Base-by-base conservation (phyloP, 1,140 invertebrate genomes). In the Globodera rostochiensis region DNA sequence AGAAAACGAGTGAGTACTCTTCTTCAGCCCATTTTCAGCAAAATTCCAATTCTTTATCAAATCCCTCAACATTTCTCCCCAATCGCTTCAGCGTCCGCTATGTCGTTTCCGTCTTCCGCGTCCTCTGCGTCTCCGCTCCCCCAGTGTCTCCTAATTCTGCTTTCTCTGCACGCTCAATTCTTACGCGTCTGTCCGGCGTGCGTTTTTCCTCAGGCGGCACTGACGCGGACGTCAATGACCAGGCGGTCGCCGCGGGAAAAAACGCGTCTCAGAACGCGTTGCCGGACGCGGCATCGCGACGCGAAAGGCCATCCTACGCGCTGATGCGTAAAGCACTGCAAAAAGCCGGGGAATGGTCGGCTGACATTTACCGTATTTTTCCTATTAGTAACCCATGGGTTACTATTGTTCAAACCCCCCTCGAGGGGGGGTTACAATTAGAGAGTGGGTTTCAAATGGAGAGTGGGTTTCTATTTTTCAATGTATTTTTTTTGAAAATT, bases 1-100 rank as follows among this genome's bases (percentile, higher is more conserved):
- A 69, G 25, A 71, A 49, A 85, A 85, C 74, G 75, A 81, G 84
- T 85, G 74, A 86, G 75, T 19, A 73, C 15, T 60, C 4, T 47
- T 47, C 1, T 70, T 47, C 67, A 21, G 21, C 47, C 21, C 67
- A 76, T 45, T 83, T 64, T 25, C 1, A 66, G 50, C 36, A 5
- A 50, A n/a, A 3, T 60, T 70, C 15, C 73, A 67, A 45, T 19
- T 82, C 21, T 83, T n/a, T 71, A 19, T 76, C 70, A 36, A 36
- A 36, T 36, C 36, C 36, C 36, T 36, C 3, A 36, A 75, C 25
- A 25, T 25, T 25, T 25, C 25, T 25, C 25, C 25, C 25, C 25
- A 25, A 25, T 25, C 25, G 25, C 25, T 25, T 8, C 64, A 84
- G 84, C 21, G 69, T 86, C 5, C 46, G 49, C 21, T 85, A 80